phyloP scores from a whole-genome alignment of 2,888 invertebrate genomes.

The Augochlorella aurata region DNA sequence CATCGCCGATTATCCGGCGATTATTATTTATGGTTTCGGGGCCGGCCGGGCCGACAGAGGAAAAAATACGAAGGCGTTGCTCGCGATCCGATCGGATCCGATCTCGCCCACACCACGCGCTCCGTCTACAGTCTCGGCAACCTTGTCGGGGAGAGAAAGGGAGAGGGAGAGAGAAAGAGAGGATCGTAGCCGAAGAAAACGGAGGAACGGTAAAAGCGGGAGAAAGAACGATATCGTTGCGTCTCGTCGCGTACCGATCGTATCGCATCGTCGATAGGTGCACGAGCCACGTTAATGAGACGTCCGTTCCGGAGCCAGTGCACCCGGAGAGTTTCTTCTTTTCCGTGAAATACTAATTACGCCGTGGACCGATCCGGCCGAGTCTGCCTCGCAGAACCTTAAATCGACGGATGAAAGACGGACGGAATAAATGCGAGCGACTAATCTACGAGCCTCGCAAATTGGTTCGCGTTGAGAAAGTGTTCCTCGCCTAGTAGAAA shows the following conservation, averaged over 20 bases:
- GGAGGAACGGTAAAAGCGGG: not conserved
- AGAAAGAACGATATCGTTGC: not conserved
- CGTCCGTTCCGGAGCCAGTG: not conserved
- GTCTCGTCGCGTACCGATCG: conserved; percentile 7
- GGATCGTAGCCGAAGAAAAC: not conserved
- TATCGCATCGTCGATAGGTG: conserved; percentile 6
- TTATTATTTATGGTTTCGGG: conserved; percentile 77
- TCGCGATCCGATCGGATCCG: not conserved
- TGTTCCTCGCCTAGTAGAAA: conserved; percentile 41
- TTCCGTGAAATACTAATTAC: conserved; percentile 19
- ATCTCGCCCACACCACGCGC: not conserved
- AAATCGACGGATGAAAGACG: conserved; percentile 52
- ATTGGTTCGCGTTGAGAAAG: conserved; percentile 53
- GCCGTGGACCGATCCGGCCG: not conserved
- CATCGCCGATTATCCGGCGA: conserved; percentile 71
- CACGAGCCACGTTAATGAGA: conserved; percentile 32
- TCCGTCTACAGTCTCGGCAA: no score
- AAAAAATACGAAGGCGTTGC: conserved; percentile 70
- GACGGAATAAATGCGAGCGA: conserved; percentile 42
- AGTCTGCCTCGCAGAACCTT: not conserved
- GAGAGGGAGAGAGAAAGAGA: no score
- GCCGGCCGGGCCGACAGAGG: conserved; percentile 47
- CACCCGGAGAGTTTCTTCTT: conserved; percentile 19
- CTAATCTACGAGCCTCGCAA: conserved; percentile 45
- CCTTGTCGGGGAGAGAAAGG: no score